Evolutionary conservation across 1,140 invertebrate genomes (phyloP).

Genomic region (Melipona quadrifasciata): DNA sequence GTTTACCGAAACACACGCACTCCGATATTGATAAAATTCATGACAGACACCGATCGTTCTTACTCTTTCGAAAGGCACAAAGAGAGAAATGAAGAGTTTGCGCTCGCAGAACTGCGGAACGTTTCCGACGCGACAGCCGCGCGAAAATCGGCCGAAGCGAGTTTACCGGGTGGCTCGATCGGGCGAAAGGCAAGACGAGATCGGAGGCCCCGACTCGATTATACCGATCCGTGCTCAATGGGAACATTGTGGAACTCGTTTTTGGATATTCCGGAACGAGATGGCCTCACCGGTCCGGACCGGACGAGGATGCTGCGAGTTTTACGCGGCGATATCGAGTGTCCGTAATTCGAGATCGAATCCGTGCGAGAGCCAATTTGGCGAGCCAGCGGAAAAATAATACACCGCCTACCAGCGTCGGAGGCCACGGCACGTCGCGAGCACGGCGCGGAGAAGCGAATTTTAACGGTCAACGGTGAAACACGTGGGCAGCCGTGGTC

Average conservation of each 20-base stretch:
- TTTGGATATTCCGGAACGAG: slow-evolving; percentile 58
- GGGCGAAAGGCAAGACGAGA: slow-evolving; percentile 19
- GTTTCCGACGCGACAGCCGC: background rate
- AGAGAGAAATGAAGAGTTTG: background rate
- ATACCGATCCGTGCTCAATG: slow-evolving; percentile 72
- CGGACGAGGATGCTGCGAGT: slow-evolving; percentile 45
- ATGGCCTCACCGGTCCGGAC: background rate
- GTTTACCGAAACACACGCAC: background rate
- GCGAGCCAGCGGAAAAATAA: slow-evolving; percentile 74
- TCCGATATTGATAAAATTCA: background rate
- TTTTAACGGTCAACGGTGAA: slow-evolving; percentile 64
- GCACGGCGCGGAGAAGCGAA: slow-evolving; percentile 54
- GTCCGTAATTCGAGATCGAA: slow-evolving; percentile 73
- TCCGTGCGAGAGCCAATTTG: slow-evolving; percentile 76
- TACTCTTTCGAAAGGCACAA: too few species aligned
- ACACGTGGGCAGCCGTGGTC: slow-evolving; percentile 59
- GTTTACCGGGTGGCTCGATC: slow-evolving; percentile 27
- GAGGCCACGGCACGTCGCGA: slow-evolving; percentile 56
- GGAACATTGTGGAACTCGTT: slow-evolving; percentile 70
- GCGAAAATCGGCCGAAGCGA: slow-evolving; percentile 16
- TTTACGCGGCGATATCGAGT: slow-evolving; percentile 69
- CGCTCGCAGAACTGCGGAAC: background rate
- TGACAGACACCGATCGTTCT: too few species aligned
- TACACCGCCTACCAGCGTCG: slow-evolving; percentile 67
- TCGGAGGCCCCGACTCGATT: slow-evolving; percentile 53